These are phyloP conservation scores for Drosophila insularis DNA, from an alignment of 1,140 invertebrate species.

Conservation along the genomic window DNA sequence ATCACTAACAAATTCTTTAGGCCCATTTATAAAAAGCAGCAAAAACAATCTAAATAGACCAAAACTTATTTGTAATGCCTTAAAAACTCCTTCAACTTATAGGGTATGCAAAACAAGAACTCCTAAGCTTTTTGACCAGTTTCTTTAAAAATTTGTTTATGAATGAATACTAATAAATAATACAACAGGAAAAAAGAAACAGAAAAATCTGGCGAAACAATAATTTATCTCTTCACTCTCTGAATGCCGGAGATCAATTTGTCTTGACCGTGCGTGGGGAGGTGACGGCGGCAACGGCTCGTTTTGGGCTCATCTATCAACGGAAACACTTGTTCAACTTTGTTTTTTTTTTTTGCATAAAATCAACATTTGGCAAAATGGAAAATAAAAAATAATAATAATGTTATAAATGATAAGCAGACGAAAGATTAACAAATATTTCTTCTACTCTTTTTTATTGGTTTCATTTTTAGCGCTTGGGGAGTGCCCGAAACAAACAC, in stretches of 20 bases:
- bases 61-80: too few species aligned
- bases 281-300: constrained; percentile 37
- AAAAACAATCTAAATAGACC: too few species aligned
- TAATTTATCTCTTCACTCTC: constrained; percentile 16
- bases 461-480: constrained; percentile 43
- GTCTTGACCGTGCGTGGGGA: constrained; percentile 47
- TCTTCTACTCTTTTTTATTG: constrained; percentile 30
- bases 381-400: not conserved
- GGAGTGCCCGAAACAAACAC: not conserved
- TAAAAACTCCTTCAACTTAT: not conserved
- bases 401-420: constrained; percentile 46
- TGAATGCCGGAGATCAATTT: constrained; percentile 47
- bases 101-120: not conserved
- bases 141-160: constrained; percentile 52
- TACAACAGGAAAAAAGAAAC: constrained; percentile 32
- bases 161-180: constrained; percentile 69
- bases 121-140: constrained; percentile 31
- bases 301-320: constrained; percentile 49
- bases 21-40: too few species aligned
- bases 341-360: constrained; percentile 42
- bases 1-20: too few species aligned
- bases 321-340: constrained; percentile 49
- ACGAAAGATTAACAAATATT: constrained; percentile 60
- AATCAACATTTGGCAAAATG: constrained; percentile 55
- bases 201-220: constrained; percentile 62